A percentile compares a stretch with the other conserved stretches of the same genome.
phyloP scores from a whole-genome alignment of 1,140 invertebrate genomes.

The Leptopilina boulardi region DNA sequence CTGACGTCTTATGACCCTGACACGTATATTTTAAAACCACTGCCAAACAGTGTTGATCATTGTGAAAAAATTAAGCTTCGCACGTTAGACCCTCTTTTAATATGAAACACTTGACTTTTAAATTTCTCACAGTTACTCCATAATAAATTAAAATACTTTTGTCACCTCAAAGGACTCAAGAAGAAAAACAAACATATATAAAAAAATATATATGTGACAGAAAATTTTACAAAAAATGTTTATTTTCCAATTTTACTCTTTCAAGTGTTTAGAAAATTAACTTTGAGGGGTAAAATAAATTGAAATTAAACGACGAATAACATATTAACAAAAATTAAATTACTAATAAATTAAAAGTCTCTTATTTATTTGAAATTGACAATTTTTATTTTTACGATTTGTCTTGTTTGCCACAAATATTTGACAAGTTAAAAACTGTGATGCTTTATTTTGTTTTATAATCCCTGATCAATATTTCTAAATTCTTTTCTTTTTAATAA shows the following conservation, averaged over 20 bases:
- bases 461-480: conserved; percentile 35
- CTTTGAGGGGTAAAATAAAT: no score
- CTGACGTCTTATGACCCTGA: conserved; percentile 43
- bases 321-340: not conserved
- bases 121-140: not conserved
- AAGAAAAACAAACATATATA: not conserved
- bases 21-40: conserved; percentile 48
- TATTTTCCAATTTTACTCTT: no score
- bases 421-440: conserved; percentile 46
- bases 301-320: no score
- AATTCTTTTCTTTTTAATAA: conserved; percentile 35
- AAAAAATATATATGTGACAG: not conserved
- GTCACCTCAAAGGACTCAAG: not conserved
- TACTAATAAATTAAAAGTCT: conserved; percentile 43
- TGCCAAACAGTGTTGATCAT: conserved; percentile 44
- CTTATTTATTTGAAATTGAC: conserved; percentile 56
- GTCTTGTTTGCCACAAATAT: conserved; percentile 42
- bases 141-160: not conserved
- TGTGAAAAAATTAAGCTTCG: conserved; percentile 52
- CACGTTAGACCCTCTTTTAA: conserved; percentile 40
- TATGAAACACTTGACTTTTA: not conserved
- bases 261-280: no score
- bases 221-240: no score
- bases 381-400: conserved; percentile 52
- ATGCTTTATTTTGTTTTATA: conserved; percentile 37